Conservation (phyloP, 2,113 vertebrate genomes). For the Fregetta grallaria region DNA sequence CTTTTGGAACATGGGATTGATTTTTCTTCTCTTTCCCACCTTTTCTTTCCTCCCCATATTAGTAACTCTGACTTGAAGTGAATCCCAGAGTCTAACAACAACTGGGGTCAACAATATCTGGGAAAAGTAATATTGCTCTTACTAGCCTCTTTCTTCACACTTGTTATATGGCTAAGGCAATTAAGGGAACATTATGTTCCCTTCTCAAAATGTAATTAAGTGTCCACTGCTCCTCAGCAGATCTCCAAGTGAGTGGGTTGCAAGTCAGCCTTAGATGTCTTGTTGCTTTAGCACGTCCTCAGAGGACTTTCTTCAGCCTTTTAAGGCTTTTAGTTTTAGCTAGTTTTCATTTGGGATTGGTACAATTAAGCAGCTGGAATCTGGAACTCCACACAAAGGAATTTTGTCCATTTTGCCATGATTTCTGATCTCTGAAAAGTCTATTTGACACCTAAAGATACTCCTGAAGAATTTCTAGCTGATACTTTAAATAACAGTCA, state of each 20-base stretch:
- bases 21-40: neutral
- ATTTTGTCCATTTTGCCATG: neutral
- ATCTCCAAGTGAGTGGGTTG: neutral
- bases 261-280: neutral
- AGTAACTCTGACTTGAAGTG: neutral
- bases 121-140: neutral
- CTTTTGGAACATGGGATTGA: constrained; percentile 36
- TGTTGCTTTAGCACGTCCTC: neutral
- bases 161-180: neutral
- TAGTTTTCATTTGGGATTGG: neutral
- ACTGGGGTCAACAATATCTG: neutral
- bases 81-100: neutral
- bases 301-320: neutral
- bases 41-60: neutral
- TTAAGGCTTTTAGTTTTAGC: neutral
- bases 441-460: neutral
- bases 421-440: neutral
- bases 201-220: neutral
- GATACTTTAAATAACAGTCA: neutral
- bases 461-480: neutral
- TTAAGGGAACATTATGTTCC: neutral
- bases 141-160: neutral
- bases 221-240: neutral
- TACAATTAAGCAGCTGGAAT: neutral
- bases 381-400: neutral